phyloP scores from a whole-genome alignment of 1,140 invertebrate species.

The Scaptomyza graminum region DNA sequence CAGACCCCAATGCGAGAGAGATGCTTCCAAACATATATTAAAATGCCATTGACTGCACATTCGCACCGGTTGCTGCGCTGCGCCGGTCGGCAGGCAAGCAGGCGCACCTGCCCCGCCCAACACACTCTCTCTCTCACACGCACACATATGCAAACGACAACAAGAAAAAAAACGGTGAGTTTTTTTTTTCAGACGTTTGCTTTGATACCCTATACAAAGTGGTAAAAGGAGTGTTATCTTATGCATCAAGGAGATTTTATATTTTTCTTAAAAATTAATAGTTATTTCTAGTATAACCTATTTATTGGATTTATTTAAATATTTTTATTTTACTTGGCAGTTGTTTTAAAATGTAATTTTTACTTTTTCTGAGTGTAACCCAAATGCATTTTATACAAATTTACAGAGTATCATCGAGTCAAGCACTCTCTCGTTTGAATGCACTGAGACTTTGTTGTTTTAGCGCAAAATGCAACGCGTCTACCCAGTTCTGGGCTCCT shows the following conservation, averaged over 20 bases:
- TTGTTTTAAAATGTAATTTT: too few relatives aligned
- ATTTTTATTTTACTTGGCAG: too few relatives aligned
- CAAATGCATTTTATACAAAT: background rate
- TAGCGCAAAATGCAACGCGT: constrained; percentile 63
- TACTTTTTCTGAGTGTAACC: too few relatives aligned
- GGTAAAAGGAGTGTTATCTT: background rate
- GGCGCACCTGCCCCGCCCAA: constrained; percentile 70
- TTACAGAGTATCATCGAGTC: background rate
- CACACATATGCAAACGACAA: constrained; percentile 14
- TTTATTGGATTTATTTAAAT: too few relatives aligned
- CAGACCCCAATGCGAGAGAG: constrained; percentile 19
- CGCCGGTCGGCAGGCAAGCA: constrained; percentile 19
- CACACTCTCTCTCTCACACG: constrained; percentile 30
- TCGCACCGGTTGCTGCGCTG: constrained; percentile 19
- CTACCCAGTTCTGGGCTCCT: constrained; percentile 82
- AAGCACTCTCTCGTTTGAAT: background rate
- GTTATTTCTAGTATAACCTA: too few relatives aligned
- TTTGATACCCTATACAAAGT: background rate
- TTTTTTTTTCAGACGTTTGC: constrained; percentile 24
- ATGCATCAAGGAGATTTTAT: too few relatives aligned
- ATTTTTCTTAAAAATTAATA: too few relatives aligned
- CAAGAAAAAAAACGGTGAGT: background rate
- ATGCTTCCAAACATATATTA: constrained; percentile 22
- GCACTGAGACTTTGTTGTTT: constrained; percentile 26
- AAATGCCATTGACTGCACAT: constrained; percentile 54